A percentile compares a stretch with the other conserved stretches of the same genome.
These are phyloP conservation scores for Eubasilissa regina DNA, from an alignment of 1,140 invertebrate genomes.

Conservation along the genomic window DNA sequence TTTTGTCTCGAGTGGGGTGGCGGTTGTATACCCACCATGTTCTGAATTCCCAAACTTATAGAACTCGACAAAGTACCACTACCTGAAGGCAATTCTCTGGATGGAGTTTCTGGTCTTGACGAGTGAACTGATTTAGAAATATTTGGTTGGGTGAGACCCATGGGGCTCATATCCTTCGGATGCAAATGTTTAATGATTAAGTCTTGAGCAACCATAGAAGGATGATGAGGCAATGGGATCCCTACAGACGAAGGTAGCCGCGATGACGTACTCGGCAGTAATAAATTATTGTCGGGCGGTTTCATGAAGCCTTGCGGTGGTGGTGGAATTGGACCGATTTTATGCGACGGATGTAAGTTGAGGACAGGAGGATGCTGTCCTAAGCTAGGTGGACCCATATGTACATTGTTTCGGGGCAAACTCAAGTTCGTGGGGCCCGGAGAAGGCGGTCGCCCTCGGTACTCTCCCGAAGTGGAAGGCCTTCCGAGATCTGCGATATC, in stretches of 20 bases:
- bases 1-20: conserved; percentile 69
- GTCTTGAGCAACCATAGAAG: conserved; percentile 67
- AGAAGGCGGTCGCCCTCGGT: conserved; percentile 69
- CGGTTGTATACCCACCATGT: conserved; percentile 71
- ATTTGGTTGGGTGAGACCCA: background rate
- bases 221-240: conserved; percentile 64
- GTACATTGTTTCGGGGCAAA: conserved; percentile 66
- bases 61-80: conserved; percentile 52
- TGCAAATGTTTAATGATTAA: conserved; percentile 70
- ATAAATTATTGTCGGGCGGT: conserved; percentile 60
- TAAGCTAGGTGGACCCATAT: conserved; percentile 60
- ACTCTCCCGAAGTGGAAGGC: conserved; percentile 65
- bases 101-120: conserved; percentile 30
- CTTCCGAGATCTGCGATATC: conserved; percentile 68
- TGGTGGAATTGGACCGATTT: conserved; percentile 69
- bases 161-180: conserved; percentile 62
- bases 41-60: conserved; percentile 68
- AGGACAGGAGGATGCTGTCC: conserved; percentile 67
- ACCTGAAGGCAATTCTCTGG: conserved; percentile 43
- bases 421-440: conserved; percentile 71
- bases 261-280: conserved; percentile 45
- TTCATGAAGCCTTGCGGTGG: conserved; percentile 69
- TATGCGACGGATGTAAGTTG: conserved; percentile 67
- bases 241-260: conserved; percentile 64
- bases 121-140: conserved; percentile 27